Conservation (phyloP, 2,888 invertebrate genomes). For the Carterocephalus palaemon region DNA sequence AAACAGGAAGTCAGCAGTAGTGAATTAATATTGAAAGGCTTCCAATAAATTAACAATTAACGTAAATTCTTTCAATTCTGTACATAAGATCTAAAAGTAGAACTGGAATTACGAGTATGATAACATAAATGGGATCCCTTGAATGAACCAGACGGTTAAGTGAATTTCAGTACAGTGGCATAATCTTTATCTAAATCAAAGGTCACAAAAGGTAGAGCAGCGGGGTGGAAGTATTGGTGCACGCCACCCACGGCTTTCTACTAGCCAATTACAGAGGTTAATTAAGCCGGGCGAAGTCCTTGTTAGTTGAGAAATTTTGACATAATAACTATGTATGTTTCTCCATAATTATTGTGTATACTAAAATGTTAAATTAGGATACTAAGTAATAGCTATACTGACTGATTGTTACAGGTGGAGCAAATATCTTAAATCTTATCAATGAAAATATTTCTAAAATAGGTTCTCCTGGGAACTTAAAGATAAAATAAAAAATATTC, state of each 20-base stretch:
- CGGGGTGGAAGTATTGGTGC: conserved; percentile 24
- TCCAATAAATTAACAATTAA: neutral
- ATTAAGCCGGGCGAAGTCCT: conserved; percentile 49
- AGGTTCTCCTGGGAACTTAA: too few species aligned
- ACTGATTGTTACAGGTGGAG: too few species aligned
- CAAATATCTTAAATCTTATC: too few species aligned
- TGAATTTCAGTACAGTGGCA: conserved; percentile 8
- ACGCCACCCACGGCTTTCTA: conserved; percentile 22
- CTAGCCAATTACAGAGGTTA: conserved; percentile 48
- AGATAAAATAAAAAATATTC: too few species aligned
- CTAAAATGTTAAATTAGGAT: conserved; percentile 30
- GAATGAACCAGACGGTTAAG: conserved; percentile 7
- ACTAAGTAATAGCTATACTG: too few species aligned
- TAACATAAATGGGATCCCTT: too few species aligned
- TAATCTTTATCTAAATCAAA: conserved; percentile 24
- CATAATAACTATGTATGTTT: conserved; percentile 43
- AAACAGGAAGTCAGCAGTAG: too few species aligned
- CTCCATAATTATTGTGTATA: conserved; percentile 34
- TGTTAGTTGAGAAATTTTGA: conserved; percentile 45
- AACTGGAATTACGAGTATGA: too few species aligned
- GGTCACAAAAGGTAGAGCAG: conserved; percentile 21
- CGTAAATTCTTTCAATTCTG: too few species aligned
- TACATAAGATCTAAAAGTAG: too few species aligned
- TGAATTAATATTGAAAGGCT: too few species aligned
- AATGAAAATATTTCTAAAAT: too few species aligned